These are phyloP conservation scores for Drosophila pallidifrons DNA, from an alignment of 1,140 invertebrate genomes.

Conservation along the genomic window DNA sequence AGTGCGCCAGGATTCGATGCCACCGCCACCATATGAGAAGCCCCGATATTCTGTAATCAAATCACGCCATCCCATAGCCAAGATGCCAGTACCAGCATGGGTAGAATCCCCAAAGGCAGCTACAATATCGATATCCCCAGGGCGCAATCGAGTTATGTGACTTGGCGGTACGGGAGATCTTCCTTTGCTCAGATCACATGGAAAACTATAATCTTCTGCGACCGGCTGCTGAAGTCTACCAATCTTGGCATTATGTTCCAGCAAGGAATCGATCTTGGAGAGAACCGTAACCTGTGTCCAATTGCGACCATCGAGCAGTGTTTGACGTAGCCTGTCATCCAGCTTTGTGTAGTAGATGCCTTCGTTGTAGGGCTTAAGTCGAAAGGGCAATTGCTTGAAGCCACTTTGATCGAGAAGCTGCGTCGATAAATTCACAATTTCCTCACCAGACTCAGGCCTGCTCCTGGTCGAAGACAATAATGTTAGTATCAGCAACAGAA, in stretches of 20 bases:
- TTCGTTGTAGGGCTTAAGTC: neutral
- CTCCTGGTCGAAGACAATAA: neutral
- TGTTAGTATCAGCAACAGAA: neutral
- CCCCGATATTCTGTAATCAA: conserved; percentile 70
- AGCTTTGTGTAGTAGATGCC: conserved; percentile 38
- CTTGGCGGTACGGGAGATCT: conserved; percentile 70
- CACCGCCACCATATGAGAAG: conserved; percentile 84
- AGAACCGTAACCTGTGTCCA: neutral
- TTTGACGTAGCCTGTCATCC: conserved; percentile 24
- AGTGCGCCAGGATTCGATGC: conserved; percentile 87
- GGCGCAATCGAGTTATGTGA: conserved; percentile 86
- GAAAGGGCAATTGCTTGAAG: conserved; percentile 11
- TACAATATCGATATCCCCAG: conserved; percentile 89
- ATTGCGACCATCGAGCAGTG: conserved; percentile 21
- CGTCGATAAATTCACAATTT: conserved; percentile 26
- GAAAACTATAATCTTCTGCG: conserved; percentile 31
- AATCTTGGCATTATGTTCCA: neutral
- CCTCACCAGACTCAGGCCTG: neutral
- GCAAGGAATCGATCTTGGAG: conserved; percentile 2
- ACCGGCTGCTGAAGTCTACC: conserved; percentile 53
- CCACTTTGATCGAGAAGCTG: conserved; percentile 16
- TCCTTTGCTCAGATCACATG: conserved; percentile 44
- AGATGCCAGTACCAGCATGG: conserved; percentile 87
- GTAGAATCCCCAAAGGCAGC: conserved; percentile 89
- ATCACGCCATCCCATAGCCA: conserved; percentile 15